phyloP scores from a whole-genome alignment of 2,113 vertebrate genomes.

The Heptranchias perlo region DNA sequence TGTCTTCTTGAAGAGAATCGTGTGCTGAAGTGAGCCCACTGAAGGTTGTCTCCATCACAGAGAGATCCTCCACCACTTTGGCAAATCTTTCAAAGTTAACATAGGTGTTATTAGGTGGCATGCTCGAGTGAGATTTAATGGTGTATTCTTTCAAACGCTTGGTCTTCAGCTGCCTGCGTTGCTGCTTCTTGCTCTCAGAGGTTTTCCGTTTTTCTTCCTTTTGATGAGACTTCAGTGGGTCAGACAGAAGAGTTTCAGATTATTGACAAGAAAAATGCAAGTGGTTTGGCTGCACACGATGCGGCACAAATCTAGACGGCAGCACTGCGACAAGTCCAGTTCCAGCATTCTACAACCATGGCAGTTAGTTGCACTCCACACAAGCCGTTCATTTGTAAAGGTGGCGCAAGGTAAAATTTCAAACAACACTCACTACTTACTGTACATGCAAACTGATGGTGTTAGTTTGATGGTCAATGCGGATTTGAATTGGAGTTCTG shows the following conservation, averaged over 20 bases:
- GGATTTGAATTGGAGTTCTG: neutral
- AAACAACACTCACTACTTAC: neutral
- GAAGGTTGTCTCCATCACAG: constrained; percentile 53
- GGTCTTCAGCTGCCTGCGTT: constrained; percentile 69
- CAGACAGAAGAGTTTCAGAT: constrained; percentile 65
- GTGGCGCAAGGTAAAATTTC: constrained; percentile 40
- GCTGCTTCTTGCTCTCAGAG: constrained; percentile 53
- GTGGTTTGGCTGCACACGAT: constrained; percentile 29
- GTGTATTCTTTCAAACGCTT: constrained; percentile 79
- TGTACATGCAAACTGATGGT: neutral
- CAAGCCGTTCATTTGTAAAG: constrained; percentile 45
- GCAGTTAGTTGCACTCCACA: constrained; percentile 42
- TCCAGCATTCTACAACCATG: constrained; percentile 46
- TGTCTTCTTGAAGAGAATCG: constrained; percentile 66
- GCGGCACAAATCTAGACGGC: constrained; percentile 50
- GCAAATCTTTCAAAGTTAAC: constrained; percentile 78
- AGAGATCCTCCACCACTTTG: constrained; percentile 65
- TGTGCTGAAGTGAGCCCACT: constrained; percentile 53
- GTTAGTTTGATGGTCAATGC: neutral
- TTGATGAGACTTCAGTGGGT: constrained; percentile 56
- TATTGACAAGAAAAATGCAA: constrained; percentile 48
- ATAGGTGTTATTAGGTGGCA: constrained; percentile 79
- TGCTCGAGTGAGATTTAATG: constrained; percentile 75
- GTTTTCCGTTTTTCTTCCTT: constrained; percentile 55
- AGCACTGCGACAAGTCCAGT: constrained; percentile 42